Base-by-base conservation (phyloP, 2,797 vertebrate species). In the Peromyscus attwateri region DNA sequence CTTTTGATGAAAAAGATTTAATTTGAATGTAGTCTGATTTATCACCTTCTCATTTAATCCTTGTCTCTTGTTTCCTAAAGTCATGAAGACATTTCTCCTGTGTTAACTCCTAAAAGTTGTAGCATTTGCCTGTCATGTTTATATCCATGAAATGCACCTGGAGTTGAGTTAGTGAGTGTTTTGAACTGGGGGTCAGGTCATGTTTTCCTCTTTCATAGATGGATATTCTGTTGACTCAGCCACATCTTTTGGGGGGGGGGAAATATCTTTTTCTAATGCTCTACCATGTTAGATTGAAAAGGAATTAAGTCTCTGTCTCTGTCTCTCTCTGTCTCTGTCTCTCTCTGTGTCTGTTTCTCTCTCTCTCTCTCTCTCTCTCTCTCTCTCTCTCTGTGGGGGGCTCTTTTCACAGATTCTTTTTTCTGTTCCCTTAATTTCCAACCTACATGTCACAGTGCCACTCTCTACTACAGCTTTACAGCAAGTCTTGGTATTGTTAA, bases 1-100 rank as follows among this genome's bases (percentile, higher is more conserved):
- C 64, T 90, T 95, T 52, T 91, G 87, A 68, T 94, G 83, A 62
- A 76, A 84, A 66, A 93, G 75, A 71, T 71, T 90, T 80, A 16
- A 40, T 55, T 89, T 94, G 55, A 68, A 60, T 8, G 60, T 16
- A 31, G 13, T 83, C 29, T 89, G 70, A 91, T 79, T 79, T 55
- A 34, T 83, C 62, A 6, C 43, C 66, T 55, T 73, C 76, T 85
- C 27, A 5, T 70, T 73, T 73, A 40, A 17, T 84, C 76, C 21
- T 60, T 83, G 12, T 55, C n/a, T 68, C 62, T 85, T 82, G 37
- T 79, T 92, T 89, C 60, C 62, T 34, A n/a, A 55, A 25, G 70
- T 75, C 70, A 29, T 40, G 83, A 88, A 81, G 57, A 87, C 29
- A 40, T 89, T 95, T 82, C 62, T 93, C 31, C 60, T 27, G 34